phyloP scores from a whole-genome alignment of 2,797 vertebrate species.

The Hafferia zeledoni region DNA sequence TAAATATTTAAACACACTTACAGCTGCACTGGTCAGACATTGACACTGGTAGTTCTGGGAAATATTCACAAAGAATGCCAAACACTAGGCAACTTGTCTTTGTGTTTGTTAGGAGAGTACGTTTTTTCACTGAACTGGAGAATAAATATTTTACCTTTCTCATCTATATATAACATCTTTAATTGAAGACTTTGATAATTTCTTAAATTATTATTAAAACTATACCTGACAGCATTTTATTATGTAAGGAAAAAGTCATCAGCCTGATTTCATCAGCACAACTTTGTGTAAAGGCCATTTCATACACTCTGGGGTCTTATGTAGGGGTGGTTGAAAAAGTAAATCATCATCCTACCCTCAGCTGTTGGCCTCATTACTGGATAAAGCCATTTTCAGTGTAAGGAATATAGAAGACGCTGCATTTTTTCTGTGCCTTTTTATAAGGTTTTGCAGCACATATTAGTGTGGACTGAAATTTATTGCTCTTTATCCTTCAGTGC shows the following conservation, averaged over 20 bases:
- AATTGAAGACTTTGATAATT: neutral
- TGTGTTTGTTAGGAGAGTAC: neutral
- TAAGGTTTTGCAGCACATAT: neutral
- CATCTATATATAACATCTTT: neutral
- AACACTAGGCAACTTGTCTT: fast-evolving
- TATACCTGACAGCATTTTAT: neutral
- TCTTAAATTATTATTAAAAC: neutral
- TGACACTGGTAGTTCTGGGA: neutral
- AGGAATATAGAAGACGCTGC: neutral
- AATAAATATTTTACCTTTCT: constrained; percentile 5
- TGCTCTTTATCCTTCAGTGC: neutral
- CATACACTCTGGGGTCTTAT: fast-evolving
- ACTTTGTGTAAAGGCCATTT: neutral
- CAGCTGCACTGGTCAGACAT: neutral
- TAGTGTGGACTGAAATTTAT: neutral
- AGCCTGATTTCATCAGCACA: neutral
- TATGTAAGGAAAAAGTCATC: neutral
- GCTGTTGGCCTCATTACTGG: neutral
- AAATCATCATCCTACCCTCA: neutral
- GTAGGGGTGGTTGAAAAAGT: neutral
- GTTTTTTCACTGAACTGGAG: neutral
- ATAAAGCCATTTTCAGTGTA: neutral
- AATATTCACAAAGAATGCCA: neutral
- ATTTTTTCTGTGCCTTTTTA: neutral
- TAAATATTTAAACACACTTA: neutral